Evolutionary conservation across 2,797 vertebrate species (phyloP), one percentile per base, ranked within the genome.

Genomic region (Malurus splendens): DNA sequence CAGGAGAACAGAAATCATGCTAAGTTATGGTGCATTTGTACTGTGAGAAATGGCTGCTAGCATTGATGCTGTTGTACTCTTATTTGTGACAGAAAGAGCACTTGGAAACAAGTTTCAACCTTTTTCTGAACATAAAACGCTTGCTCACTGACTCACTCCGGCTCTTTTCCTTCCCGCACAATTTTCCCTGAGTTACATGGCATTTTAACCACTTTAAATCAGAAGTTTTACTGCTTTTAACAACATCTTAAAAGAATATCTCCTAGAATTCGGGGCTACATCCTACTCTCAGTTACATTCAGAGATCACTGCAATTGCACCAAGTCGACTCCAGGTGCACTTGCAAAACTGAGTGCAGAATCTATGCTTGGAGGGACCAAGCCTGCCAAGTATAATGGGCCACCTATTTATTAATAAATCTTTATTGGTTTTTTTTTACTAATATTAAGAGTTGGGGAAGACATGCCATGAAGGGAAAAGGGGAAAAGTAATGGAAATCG

Each of bases 11-110:
- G 73, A 86, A 92, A 94, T 83, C 87, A 83, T 66, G 55, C 70
- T 87, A 93, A 94, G 82, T 89, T 91, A 81, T n/a, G 18, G 79
- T 81, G 76, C 45, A 56, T 86, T 93, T 91, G 25, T 59, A 28
- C 79, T 56, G 22, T 50, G 79, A 62, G 66, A 90, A 94, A 70
- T 66, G 79, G 83, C 68, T 71, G 54, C 45, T 50, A 25, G 33
- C 3, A 10, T 6, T 75, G 56, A 61, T 80, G 65, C 47, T 68
- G 64, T 7, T 71, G n/a, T 4, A 2, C 65, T 76, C 73, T 60
- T 66, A 78, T 89, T 90, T 86, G 41, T 84, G 73, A 66, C 79
- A 84, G 44, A 81, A 84, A 82, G 44, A 89, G 32, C 39, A 81
- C 77, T 54, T 84, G 64, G 84, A 82, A 87, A 83, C 55, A 64